phyloP scores from a whole-genome alignment of 2,888 invertebrate species.

The Amblyjoppa fuscipennis region DNA sequence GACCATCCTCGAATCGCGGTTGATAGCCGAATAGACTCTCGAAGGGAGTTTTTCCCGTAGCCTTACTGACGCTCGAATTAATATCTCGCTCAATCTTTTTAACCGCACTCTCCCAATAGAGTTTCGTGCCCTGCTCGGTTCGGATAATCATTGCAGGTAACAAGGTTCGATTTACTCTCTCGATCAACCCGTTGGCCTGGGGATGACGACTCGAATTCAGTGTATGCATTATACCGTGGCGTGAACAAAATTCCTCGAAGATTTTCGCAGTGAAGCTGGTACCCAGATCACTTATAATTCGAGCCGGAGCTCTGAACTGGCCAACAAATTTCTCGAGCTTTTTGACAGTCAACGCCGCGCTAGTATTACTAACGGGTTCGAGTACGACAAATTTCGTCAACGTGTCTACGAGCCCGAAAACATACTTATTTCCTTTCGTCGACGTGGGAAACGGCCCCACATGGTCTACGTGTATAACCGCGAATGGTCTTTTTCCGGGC shows the following conservation, averaged over 20 bases:
- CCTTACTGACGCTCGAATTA: constrained; percentile 64
- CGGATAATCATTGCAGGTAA: constrained; percentile 41
- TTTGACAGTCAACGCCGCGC: constrained; percentile 7
- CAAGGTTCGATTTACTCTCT: constrained; percentile 56
- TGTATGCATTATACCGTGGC: constrained; percentile 61
- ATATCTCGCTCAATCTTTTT: constrained; percentile 62
- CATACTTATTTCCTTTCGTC: constrained; percentile 47
- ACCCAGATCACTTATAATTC: constrained; percentile 71
- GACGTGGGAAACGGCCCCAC: constrained; percentile 65
- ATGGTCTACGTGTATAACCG: constrained; percentile 65
- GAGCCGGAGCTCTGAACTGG: constrained; percentile 58
- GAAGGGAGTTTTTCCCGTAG: constrained; percentile 66
- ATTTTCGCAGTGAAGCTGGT: constrained; percentile 63
- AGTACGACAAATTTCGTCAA: constrained; percentile 33
- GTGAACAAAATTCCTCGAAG: constrained; percentile 55
- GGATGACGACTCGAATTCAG: constrained; percentile 68
- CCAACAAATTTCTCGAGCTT: constrained; percentile 58
- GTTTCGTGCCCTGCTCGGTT: constrained; percentile 25
- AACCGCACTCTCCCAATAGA: constrained; percentile 31
- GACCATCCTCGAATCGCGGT: constrained; percentile 38
- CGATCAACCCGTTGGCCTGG: constrained; percentile 67
- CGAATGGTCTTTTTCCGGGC: constrained; percentile 66
- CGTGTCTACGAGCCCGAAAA: constrained; percentile 63
- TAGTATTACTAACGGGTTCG: constrained; percentile 17
- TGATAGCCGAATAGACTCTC: constrained; percentile 62